Base-by-base conservation (phyloP, 2,797 vertebrate genomes). In the Manis pentadactyla region DNA sequence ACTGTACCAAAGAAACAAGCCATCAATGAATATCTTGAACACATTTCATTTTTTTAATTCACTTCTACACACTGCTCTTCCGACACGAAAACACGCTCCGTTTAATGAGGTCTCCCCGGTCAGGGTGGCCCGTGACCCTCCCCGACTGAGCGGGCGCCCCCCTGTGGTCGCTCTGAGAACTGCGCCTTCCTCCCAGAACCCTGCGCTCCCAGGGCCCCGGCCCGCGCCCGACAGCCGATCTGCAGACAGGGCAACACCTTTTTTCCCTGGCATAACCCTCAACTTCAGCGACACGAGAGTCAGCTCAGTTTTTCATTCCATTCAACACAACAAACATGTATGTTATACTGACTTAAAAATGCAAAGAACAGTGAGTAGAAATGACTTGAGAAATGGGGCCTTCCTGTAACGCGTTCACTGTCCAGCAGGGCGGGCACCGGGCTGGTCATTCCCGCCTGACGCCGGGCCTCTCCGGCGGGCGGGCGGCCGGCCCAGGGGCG, bases 1-100 rank as follows among this genome's bases (percentile, higher is more conserved):
- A 53, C 97, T 98, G 66, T 23, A 68, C 7, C 82, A 92, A 94
- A 95, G n/a, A 94, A 46, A 96, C 0, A 87, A 95, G 73, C 13
- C 64, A n/a, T 97, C n/a, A 96, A 1, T 64, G 74, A 96, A 1
- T 64, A 78, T 46, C 77, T 51, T 82, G 46, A 2, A 49, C 51
- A 90, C 5, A 34, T 7, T 71, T 85, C 55, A 63, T n/a, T 86
- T 66, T 57, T 61, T 39, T 39, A 39, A 95, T 61, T 77, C 71
- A 42, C 3, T 51, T 74, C 34, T 68, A 7, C 1, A 34, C 15
- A 39, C 9, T 73, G 17, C 39, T 83, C 12, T 0, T 55, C 42
- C 64, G 66, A 87, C 42, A 63, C 1, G 13, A 83, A 92, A 79
- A 78, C 11, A 79, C 59, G 29, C 59, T 51, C 15, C 3, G 2